Percentiles rank a stretch among this genome's conserved stretches.
phyloP scores from a whole-genome alignment of 2,113 vertebrate genomes.

The Phylloscopus trochiloides region DNA sequence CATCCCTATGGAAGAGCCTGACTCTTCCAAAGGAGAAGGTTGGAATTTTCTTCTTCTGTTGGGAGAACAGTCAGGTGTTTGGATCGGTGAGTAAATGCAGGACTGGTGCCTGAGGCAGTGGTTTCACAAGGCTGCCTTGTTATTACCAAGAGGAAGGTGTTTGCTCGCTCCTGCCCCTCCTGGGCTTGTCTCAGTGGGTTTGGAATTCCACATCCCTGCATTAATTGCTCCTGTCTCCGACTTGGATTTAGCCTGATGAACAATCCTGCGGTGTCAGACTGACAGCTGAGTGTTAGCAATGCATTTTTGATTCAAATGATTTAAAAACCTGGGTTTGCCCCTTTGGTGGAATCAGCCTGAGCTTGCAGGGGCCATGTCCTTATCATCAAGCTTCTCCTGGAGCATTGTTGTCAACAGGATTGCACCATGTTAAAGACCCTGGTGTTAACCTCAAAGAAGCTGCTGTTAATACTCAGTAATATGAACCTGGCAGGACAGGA shows the following conservation, averaged over 20 bases:
- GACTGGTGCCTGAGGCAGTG: background rate
- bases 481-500: background rate
- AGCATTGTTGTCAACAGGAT: background rate
- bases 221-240: background rate
- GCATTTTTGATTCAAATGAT: background rate
- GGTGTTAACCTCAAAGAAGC: slow-evolving; percentile 49
- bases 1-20: background rate
- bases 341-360: background rate
- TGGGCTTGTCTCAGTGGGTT: background rate
- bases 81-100: background rate
- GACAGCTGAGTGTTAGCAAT: background rate
- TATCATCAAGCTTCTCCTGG: background rate
- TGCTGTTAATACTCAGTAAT: slow-evolving; percentile 23
- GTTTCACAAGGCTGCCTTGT: background rate
- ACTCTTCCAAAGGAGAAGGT: background rate
- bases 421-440: background rate
- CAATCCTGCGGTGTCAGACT: fast-evolving
- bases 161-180: background rate
- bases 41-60: background rate
- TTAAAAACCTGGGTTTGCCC: background rate
- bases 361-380: background rate
- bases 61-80: background rate
- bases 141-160: background rate
- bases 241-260: background rate
- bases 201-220: background rate